Evolutionary conservation across 2,113 vertebrate genomes (phyloP), one percentile per base, ranked within the genome.

Genomic region (Podocnemis expansa): DNA sequence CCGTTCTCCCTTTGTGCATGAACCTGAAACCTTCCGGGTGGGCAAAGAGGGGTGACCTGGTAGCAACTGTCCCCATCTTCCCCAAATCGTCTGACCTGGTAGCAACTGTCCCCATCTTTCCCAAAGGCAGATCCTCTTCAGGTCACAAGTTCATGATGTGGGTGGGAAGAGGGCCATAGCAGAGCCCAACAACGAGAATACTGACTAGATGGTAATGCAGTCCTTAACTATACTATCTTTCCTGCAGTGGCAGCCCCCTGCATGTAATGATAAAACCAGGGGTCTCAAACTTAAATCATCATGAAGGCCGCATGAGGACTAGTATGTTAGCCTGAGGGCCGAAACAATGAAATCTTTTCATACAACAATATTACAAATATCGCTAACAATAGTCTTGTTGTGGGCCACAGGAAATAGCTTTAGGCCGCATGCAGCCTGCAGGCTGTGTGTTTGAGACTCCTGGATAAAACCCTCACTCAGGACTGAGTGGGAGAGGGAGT

Each of bases 131-230:
- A 82, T 80, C 87, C 45, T 87, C 84, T 76, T 85, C 73, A 90
- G 94, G 91, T 89, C 88, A 95, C 5, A 27, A 85, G 94, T 94
- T 79, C 79, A 0, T 1, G 76, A 92, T 94, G 43, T 70, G 85
- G 94, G 96, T 93, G 93, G 87, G 41, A 3, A 54, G 56, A 90
- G 86, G 95, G 12, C 82, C 94, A 95, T 82, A 76, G 12, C 38
- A 76, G 73, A 76, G 73, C 13, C 41, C 38, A 29, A 22, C 73
- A 76, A 27, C 45, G 41, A 76, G 25, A 27, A 29, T 7, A 27
- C 73, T 76, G 25, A 76, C 25, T 43, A 76, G 41, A 76, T 25
- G 89, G 78, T 82, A 95, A 93, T 96, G 55, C 76, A 56, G 93
- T 17, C 70, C 43, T 91, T 34, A 93, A 85, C 60, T 79, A 29